Evolutionary conservation across 2,797 vertebrate genomes (phyloP).

Genomic region (Acridotheres tristis): DNA sequence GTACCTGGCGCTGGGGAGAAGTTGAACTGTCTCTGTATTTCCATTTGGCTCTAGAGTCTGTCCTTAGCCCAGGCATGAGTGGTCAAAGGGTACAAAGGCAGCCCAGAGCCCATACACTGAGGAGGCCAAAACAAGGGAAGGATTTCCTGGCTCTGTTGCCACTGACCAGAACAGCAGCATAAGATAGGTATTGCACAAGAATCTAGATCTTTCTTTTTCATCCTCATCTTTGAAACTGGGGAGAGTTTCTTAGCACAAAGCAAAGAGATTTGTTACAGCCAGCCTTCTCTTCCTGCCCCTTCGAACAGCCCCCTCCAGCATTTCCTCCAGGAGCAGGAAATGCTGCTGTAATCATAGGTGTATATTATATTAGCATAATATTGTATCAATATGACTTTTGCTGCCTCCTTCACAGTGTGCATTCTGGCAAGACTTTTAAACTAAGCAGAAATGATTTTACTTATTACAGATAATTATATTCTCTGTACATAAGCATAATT

Average conservation of each 20-base stretch:
- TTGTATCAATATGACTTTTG: not conserved
- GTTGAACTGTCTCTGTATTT: not conserved
- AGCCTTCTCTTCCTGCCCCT: not conserved
- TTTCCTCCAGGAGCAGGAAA: not conserved
- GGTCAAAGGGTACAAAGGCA: not conserved
- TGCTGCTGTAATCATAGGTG: not conserved
- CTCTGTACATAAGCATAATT: not conserved
- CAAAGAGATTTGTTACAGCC: not conserved
- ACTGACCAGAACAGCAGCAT: not conserved
- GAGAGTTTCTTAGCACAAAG: not conserved
- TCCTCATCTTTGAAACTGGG: not conserved
- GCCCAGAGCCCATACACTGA: not conserved
- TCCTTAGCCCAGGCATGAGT: not conserved
- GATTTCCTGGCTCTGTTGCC: not conserved
- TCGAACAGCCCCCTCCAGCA: not conserved
- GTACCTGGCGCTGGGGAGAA: not conserved
- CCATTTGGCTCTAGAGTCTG: not conserved
- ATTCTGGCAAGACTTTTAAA: not conserved
- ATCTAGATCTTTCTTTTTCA: not conserved
- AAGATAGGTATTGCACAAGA: not conserved
- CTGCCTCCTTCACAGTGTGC: not conserved
- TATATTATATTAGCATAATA: not conserved
- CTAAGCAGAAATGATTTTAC: not conserved
- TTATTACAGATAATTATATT: not conserved
- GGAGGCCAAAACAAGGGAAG: not conserved